Conservation (phyloP, 2,888 invertebrate species). For the Macropis europaea region DNA sequence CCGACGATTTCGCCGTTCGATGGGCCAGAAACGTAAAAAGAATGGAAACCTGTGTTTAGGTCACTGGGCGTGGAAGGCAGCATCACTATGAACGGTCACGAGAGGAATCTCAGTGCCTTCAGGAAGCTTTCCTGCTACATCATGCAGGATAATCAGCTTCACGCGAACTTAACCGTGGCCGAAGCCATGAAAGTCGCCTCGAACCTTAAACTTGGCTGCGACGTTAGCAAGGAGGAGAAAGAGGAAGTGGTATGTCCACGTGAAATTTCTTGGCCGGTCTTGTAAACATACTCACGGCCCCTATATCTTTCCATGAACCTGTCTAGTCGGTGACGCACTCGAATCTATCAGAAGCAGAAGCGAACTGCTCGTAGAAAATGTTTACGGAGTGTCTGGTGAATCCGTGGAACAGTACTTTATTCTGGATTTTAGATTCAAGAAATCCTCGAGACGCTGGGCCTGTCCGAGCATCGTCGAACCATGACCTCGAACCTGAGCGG, state of each 20-base stretch:
- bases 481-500: constrained; percentile 96
- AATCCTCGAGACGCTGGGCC: constrained; percentile 93
- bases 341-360: too few relatives aligned
- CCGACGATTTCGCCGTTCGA: neutral
- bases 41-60: constrained; percentile 79
- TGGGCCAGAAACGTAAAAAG: neutral
- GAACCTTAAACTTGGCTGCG: constrained; percentile 90
- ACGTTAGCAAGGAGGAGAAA: constrained; percentile 86
- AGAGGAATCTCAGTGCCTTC: constrained; percentile 91
- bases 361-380: too few relatives aligned
- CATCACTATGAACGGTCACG: constrained; percentile 91
- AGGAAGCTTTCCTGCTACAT: constrained; percentile 97
- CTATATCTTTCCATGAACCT: neutral
- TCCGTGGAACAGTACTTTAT: neutral
- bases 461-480: constrained; percentile 92
- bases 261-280: neutral
- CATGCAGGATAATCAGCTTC: constrained; percentile 97
- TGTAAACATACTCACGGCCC: neutral
- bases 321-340: neutral
- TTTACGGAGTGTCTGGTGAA: too few relatives aligned
- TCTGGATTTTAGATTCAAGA: constrained; percentile 88
- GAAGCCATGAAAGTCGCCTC: constrained; percentile 97
- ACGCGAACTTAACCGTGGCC: constrained; percentile 94
- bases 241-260: constrained; percentile 89
- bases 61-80: constrained; percentile 90